These are phyloP conservation scores for Sipha maydis DNA, from an alignment of 2,888 invertebrate species.

Conservation along the genomic window DNA sequence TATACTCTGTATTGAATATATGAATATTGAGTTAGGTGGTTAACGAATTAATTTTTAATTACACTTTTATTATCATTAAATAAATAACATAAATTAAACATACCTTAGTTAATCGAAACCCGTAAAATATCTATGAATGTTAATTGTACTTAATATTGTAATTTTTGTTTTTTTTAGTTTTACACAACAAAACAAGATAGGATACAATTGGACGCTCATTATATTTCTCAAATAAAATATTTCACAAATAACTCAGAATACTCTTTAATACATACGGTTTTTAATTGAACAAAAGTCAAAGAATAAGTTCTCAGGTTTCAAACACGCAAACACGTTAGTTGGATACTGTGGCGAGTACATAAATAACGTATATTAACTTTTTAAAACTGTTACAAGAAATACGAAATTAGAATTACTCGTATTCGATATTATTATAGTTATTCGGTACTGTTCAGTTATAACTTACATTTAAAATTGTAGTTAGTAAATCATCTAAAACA, in stretches of 20 bases:
- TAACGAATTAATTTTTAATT: no score
- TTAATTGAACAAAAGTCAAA: conserved; percentile 1
- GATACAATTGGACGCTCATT: background rate
- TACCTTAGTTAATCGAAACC: no score
- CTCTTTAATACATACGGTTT: background rate
- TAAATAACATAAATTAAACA: no score
- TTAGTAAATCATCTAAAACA: background rate
- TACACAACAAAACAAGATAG: background rate
- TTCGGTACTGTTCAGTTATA: background rate
- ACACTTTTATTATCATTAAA: no score
- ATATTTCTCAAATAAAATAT: conserved; percentile 1
- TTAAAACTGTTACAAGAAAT: background rate
- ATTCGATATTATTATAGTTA: background rate
- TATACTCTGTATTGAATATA: no score
- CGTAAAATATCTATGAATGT: no score
- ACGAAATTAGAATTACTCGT: no score
- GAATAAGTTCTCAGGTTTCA: background rate
- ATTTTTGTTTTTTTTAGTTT: background rate
- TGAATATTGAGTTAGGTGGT: no score
- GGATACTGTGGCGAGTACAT: background rate
- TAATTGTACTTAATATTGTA: background rate
- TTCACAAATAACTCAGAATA: background rate
- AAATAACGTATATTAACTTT: background rate
- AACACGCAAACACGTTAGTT: background rate
- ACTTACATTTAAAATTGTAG: background rate